Evolutionary conservation across 2,113 vertebrate genomes (phyloP), one percentile per base, ranked within the genome.

Genomic region (Willisornis vidua): DNA sequence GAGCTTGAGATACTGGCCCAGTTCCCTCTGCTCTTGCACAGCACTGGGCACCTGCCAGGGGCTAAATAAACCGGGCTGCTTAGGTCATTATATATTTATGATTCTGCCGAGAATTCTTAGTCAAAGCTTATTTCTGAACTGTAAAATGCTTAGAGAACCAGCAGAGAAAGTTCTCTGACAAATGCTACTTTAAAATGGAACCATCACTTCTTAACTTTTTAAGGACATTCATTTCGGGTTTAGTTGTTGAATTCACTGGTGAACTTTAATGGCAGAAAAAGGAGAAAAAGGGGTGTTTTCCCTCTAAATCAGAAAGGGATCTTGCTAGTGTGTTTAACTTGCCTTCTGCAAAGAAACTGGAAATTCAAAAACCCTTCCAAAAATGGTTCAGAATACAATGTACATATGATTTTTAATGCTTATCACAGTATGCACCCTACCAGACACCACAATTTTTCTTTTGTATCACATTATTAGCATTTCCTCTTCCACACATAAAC

Each of bases 81-180:
- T 75, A 49, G 52, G 65, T 90, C 85, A 93, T 95, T 76, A 96
- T 75, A 20, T 96, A 96, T 94, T 96, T 93, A 96, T 93, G 93
- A 89, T 75, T 96, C 93, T 94, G 65, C 76, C 6, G 65, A 96
- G 92, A 96, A 96, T 78, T 92, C 94, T 93, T 81, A 90, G 75
- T 89, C 92, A 96, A 92, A 92, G 88, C 65, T 93, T 54, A 84
- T 90, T 94, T 95, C 87, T 72, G 86, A 72, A 70, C 76, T 61
- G 61, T 35, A 92, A 83, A 96, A 90, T 6, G 23, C 61, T 78
- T 62, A 58, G 73, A 86, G 85, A 89, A 86, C 77, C 57, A 86
- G 88, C 58, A 87, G 71, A 90, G 59, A 93, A 89, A 87, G 72
- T 82, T 84, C 87, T 91, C 83, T 52, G 71, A 76, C 46, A 91